These are phyloP conservation scores for Caenorhabditis zanzibari DNA, from an alignment of 2,888 invertebrate genomes.

Conservation along the genomic window DNA sequence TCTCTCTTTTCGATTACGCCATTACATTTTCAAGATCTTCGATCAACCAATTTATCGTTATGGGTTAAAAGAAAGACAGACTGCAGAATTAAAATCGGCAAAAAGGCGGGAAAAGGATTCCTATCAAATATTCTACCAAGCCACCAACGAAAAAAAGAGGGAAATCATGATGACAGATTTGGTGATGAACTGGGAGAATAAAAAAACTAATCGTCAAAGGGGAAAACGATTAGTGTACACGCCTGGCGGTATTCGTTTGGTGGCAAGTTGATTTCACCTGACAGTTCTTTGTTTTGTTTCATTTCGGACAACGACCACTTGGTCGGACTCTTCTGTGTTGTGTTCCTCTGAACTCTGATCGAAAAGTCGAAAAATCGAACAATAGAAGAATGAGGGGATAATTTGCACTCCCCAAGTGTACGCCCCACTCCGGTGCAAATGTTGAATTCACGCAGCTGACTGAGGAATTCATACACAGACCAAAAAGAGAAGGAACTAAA, in stretches of 20 bases:
- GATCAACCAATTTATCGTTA: conserved; percentile 23
- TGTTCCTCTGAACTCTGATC: conserved; percentile 49
- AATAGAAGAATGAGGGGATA: conserved; percentile 20
- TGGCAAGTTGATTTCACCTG: conserved; percentile 17
- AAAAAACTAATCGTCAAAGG: conserved; percentile 33
- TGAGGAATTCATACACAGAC: conserved; percentile 6
- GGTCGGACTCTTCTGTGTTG: conserved; percentile 35
- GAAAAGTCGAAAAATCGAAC: conserved; percentile 29
- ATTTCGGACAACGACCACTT: not conserved
- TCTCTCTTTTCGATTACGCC: not conserved
- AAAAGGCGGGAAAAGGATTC: conserved; percentile 1
- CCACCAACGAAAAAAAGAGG: conserved; percentile 12
- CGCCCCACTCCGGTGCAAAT: conserved; percentile 31
- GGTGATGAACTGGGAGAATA: conserved; percentile 29
- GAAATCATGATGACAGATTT: conserved; percentile 58
- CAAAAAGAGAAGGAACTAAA: conserved; percentile 21
- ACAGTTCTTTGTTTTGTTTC: conserved; percentile 27
- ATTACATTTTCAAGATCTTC: conserved; percentile 30
- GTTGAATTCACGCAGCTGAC: conserved; percentile 21
- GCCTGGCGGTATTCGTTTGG: conserved; percentile 7
- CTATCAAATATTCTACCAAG: conserved; percentile 43
- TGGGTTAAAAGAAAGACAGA: conserved; percentile 13
- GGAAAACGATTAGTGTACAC: conserved; percentile 43
- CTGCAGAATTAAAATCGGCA: not conserved
- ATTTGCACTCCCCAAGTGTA: conserved; percentile 56